Evolutionary conservation across 1,140 invertebrate genomes (phyloP), one percentile per base, ranked within the genome.

Genomic region (Subanguina moxae): DNA sequence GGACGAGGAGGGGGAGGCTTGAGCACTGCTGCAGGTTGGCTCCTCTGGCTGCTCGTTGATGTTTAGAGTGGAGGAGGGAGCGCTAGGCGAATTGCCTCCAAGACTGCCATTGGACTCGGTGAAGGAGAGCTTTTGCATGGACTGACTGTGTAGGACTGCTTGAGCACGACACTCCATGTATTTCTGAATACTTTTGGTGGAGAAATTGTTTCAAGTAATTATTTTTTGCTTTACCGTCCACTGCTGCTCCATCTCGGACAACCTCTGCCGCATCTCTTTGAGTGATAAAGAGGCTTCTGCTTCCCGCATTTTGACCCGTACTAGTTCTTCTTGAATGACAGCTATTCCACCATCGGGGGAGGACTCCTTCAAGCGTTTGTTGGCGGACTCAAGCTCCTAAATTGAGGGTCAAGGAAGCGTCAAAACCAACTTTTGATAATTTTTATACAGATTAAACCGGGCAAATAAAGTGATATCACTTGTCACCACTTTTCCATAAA

Each of bases 281-380:
- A 98, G 85, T 0, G 90, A 91, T n/a, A 94, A 86, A 83, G 92
- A 91, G 1, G 93, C 92, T 64, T 96, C 93, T 0, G 94, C 94
- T 84, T 99, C 95, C 25, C 93, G 86, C 25, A 97, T 85, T 85
- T 97, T 97, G 0, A 95, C 92, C 1, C 93, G 92, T 77, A 97
- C 95, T 25, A 98, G 84, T 84, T 98, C 95, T 82, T 99, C 95
- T 86, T 98, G 87, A 27, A 95, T 84, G 84, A 91, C 90, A 11
- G 92, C 92, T 0, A 95, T 91, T 30, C 78, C 76, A 23, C 78
- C 76, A 48, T 82, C 80, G 27, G 80, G 80, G 27, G 82, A 77
- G 23, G 72, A 63, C 57, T 82, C 80, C n/a, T 70, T 64, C 1
- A 82, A 67, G 13, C 80, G 62, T 65, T 82, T 78, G 67, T 80